A percentile compares a stretch with the other conserved stretches of the same genome.
Conservation (phyloP, 2,113 vertebrate species). For the Neopipo cinnamomea region DNA sequence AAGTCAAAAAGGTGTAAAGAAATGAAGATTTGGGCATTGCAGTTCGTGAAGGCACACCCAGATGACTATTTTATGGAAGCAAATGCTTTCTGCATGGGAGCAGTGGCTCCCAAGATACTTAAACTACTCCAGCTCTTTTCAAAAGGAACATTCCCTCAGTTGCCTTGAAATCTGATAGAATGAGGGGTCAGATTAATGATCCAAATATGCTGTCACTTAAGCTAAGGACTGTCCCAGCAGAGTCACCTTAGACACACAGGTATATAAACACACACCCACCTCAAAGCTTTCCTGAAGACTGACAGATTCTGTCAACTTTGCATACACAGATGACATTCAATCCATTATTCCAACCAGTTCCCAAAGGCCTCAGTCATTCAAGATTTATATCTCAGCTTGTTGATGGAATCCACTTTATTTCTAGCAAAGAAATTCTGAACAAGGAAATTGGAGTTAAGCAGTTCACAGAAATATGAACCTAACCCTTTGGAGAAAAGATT, state of each 20-base stretch:
- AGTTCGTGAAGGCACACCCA: neutral
- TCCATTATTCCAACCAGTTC: slow-evolving; percentile 13
- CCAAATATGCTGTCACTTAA: neutral
- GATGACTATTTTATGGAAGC: neutral
- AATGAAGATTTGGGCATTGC: neutral
- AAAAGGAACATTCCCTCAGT: neutral
- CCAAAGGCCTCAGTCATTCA: slow-evolving; percentile 41
- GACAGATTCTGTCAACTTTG: slow-evolving; percentile 41
- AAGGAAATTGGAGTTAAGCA: slow-evolving; percentile 1
- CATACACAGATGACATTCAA: slow-evolving; percentile 27
- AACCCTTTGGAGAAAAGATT: neutral
- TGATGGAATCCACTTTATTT: slow-evolving; percentile 17
- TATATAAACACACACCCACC: neutral
- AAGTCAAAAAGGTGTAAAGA: neutral
- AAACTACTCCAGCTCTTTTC: neutral
- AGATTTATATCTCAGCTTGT: slow-evolving; percentile 31
- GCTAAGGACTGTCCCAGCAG: neutral
- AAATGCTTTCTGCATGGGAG: neutral
- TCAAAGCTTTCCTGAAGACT: slow-evolving; percentile 16
- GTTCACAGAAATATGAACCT: neutral
- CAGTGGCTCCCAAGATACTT: neutral
- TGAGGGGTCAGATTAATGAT: neutral
- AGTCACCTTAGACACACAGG: neutral
- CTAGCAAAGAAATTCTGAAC: slow-evolving; percentile 19
- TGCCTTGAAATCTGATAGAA: neutral